These are phyloP conservation scores for Percopsis transmontana DNA, from an alignment of 2,113 vertebrate genomes.

Conservation along the genomic window DNA sequence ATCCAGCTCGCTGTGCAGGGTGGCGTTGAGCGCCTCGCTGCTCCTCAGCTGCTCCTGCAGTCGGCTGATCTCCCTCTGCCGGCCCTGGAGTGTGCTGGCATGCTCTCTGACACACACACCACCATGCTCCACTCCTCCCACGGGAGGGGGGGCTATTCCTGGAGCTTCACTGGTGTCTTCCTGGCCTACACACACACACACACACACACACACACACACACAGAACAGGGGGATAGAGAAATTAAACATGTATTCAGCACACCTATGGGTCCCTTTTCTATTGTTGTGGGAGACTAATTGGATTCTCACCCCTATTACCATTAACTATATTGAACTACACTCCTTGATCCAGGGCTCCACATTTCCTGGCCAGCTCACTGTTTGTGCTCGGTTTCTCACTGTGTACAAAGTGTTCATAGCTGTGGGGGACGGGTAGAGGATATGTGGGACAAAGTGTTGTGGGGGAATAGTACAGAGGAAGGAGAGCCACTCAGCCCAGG, in stretches of 20 bases:
- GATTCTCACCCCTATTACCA: conserved; percentile 1
- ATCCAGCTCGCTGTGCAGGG: conserved; percentile 75
- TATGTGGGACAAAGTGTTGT: no score
- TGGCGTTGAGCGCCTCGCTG: conserved; percentile 76
- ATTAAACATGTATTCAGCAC: neutral
- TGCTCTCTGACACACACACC: conserved; percentile 15
- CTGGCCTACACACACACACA: conserved; percentile 53
- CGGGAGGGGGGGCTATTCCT: conserved; percentile 18
- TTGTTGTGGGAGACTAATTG: conserved; percentile 10
- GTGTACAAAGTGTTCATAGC: no score
- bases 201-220: no score
- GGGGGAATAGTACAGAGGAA: no score
- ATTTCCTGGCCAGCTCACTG: no score
- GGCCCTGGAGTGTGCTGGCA: conserved; percentile 45
- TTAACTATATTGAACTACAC: no score
- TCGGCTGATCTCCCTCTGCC: conserved; percentile 72
- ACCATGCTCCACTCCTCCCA: conserved; percentile 41
- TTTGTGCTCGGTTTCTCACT: no score
- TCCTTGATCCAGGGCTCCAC: neutral
- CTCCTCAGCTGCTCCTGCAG: conserved; percentile 75
- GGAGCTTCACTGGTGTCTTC: conserved; percentile 31
- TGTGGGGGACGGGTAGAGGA: no score
- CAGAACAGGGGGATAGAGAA: neutral
- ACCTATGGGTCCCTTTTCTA: conserved; percentile 26
- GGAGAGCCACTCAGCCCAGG: no score